These are phyloP conservation scores for Pectinophora gossypiella DNA, from an alignment of 1,140 invertebrate genomes.

Conservation along the genomic window DNA sequence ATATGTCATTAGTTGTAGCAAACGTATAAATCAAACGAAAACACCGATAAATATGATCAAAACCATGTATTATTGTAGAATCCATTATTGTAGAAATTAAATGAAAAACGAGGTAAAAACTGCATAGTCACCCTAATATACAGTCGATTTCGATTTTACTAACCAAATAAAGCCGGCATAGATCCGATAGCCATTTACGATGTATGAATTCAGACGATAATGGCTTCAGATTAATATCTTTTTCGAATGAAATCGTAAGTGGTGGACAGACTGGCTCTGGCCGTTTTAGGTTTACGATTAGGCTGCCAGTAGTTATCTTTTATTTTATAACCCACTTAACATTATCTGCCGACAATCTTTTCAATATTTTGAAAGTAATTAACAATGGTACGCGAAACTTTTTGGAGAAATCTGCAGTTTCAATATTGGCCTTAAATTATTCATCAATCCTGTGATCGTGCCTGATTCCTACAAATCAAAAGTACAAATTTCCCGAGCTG, in stretches of 20 bases:
- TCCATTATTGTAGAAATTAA: no score
- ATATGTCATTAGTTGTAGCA: no score
- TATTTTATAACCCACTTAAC: background rate
- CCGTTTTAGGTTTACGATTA: constrained; percentile 34
- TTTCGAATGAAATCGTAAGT: constrained; percentile 58
- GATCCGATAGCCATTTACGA: constrained; percentile 51
- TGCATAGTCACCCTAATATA: background rate
- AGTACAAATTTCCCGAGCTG: background rate
- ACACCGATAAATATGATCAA: no score
- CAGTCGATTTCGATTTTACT: constrained; percentile 46
- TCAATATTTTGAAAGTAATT: background rate
- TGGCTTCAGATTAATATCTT: constrained; percentile 54
- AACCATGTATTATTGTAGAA: no score
- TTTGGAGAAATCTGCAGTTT: background rate
- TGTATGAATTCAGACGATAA: constrained; percentile 49
- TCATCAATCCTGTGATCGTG: background rate
- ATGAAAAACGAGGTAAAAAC: background rate
- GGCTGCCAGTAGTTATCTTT: constrained; percentile 11
- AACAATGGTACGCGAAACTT: background rate
- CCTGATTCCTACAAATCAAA: background rate
- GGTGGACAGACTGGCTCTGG: constrained; percentile 26
- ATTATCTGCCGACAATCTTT: background rate
- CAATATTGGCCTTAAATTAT: constrained; percentile 6
- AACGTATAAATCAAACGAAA: no score
- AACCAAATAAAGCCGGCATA: constrained; percentile 41